Conservation (phyloP, 2,888 invertebrate species). For the Lepidonotus clava region DNA sequence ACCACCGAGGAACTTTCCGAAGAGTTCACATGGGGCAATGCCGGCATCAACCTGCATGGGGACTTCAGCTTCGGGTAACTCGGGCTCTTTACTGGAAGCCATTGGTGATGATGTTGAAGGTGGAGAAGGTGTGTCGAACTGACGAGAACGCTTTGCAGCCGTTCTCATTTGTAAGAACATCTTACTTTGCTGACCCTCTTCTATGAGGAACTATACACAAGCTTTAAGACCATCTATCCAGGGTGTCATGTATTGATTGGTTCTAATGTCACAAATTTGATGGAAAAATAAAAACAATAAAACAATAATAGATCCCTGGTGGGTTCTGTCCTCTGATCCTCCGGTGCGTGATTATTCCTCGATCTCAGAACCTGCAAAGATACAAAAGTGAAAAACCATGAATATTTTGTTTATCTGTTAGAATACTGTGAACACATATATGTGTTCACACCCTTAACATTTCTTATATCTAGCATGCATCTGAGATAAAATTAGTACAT, state of each 20-base stretch:
- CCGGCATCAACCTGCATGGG: constrained; percentile 1
- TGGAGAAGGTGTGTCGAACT: constrained; percentile 12
- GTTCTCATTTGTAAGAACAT: constrained; percentile 41
- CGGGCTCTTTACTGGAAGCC: background rate
- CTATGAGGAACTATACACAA: no score
- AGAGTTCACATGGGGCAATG: constrained; percentile 4
- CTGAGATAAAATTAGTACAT: no score
- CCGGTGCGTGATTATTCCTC: no score
- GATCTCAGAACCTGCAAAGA: no score
- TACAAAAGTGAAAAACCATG: background rate
- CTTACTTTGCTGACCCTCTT: background rate
- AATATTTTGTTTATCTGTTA: background rate
- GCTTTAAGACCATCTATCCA: no score
- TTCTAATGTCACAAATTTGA: background rate
- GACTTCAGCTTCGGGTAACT: background rate
- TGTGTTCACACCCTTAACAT: background rate
- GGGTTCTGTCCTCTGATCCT: no score
- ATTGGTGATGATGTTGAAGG: background rate
- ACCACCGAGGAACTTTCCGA: constrained; percentile 15
- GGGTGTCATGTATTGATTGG: no score
- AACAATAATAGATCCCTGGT: background rate
- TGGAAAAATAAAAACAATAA: background rate
- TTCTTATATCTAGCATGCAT: no score
- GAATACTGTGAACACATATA: background rate
- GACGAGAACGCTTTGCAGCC: background rate